Conservation (phyloP, 2,888 invertebrate species). For the Drosophila parthenogenetica region DNA sequence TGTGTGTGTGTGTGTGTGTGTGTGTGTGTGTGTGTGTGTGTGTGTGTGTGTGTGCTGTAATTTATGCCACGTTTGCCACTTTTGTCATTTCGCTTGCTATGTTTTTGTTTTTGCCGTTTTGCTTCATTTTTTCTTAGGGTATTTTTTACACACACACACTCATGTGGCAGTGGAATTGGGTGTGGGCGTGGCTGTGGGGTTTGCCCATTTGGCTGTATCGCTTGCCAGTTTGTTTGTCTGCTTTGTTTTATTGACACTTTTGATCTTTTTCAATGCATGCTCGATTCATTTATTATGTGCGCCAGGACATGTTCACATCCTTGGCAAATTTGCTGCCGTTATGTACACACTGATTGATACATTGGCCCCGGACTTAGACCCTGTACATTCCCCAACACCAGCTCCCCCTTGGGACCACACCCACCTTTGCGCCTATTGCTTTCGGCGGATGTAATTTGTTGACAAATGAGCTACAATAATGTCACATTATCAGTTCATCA, state of each 20-base stretch:
- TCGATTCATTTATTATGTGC: conserved; percentile 79
- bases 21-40: no score
- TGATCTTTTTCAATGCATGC: conserved; percentile 76
- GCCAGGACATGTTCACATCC: conserved; percentile 33
- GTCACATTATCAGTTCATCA: conserved; percentile 81
- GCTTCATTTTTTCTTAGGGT: conserved; percentile 9
- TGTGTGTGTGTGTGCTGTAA: conserved; percentile 45
- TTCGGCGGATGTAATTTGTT: conserved; percentile 72
- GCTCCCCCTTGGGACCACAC: conserved; percentile 7
- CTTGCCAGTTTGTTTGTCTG: conserved; percentile 64
- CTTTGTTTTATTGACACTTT: conserved; percentile 81
- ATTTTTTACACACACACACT: conserved; percentile 20
- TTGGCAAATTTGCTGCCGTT: conserved; percentile 53
- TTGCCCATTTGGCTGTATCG: conserved; percentile 39
- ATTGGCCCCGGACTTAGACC: conserved; percentile 42
- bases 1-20: conserved; percentile 20
- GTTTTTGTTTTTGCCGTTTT: conserved; percentile 28
- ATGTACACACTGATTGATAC: conserved; percentile 74
- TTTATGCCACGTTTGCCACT: conserved; percentile 80
- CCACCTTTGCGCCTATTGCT: conserved; percentile 44
- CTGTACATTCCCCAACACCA: background rate
- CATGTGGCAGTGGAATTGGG: background rate
- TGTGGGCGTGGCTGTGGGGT: background rate
- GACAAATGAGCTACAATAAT: conserved; percentile 80
- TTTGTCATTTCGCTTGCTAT: conserved; percentile 73